phyloP scores from a whole-genome alignment of 2,888 invertebrate species.

The Parnassius mnemosyne region DNA sequence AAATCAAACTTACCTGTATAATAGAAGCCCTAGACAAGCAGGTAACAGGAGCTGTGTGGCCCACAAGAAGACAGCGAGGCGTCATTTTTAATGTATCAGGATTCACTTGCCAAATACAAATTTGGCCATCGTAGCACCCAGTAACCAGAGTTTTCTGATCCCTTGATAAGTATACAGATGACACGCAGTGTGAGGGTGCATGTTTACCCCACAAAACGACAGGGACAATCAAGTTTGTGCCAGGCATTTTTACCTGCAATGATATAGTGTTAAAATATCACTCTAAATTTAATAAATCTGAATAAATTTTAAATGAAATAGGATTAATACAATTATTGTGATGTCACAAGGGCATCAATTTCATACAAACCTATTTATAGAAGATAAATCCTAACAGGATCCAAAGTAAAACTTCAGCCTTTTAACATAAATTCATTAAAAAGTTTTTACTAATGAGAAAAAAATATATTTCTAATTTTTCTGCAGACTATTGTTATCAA shows the following conservation, averaged over 20 bases:
- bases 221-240: slow-evolving; percentile 96
- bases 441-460: not conserved
- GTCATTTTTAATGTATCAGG: slow-evolving; percentile 92
- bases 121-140: slow-evolving; percentile 98
- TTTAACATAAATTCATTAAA: slow-evolving; percentile 7
- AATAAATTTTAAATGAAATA: slow-evolving; percentile 14
- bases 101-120: slow-evolving; percentile 94
- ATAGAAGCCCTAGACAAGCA: slow-evolving; percentile 93
- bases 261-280: too few species aligned
- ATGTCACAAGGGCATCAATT: slow-evolving; percentile 47
- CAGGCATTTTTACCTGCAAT: slow-evolving; percentile 79
- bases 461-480: slow-evolving; percentile 6
- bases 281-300: too few species aligned
- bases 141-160: slow-evolving; percentile 97
- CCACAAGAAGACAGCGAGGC: slow-evolving; percentile 94
- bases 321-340: slow-evolving; percentile 18
- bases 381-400: not conserved
- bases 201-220: slow-evolving; percentile 98
- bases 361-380: slow-evolving; percentile 40
- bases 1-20: slow-evolving; percentile 59
- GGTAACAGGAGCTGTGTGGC: slow-evolving; percentile 96
- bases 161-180: slow-evolving; percentile 93
- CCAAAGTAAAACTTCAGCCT: not conserved
- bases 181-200: slow-evolving; percentile 98
- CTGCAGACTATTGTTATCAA: slow-evolving; percentile 14